Evolutionary conservation across 2,888 invertebrate species (phyloP).

Genomic region (Muscina levida): DNA sequence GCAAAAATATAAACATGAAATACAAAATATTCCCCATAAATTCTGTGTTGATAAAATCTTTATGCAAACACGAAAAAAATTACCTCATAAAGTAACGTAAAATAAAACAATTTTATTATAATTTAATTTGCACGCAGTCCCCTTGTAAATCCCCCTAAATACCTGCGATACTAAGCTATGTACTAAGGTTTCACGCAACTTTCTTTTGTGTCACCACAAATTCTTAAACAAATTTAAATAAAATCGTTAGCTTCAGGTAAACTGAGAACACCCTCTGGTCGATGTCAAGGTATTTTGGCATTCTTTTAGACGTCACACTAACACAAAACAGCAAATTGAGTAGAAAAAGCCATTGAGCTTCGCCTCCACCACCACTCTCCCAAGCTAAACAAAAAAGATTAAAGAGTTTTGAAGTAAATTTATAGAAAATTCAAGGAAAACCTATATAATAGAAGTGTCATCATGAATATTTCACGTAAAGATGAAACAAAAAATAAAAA

Average conservation of each 20-base stretch:
- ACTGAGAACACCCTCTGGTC: not conserved
- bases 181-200: not conserved
- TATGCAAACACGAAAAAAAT: no score
- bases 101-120: not conserved
- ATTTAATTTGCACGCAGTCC: not conserved
- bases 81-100: no score
- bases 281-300: no score
- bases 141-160: no score
- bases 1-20: not conserved
- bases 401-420: not conserved
- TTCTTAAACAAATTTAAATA: not conserved
- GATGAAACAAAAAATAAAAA: not conserved
- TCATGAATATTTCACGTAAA: not conserved
- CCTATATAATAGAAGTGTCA: slow-evolving; percentile 4
- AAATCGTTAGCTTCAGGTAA: not conserved
- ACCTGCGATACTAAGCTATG: not conserved
- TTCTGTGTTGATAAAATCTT: not conserved
- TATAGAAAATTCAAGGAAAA: not conserved
- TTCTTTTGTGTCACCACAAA: not conserved
- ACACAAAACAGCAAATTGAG: no score
- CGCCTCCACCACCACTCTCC: no score
- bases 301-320: no score
- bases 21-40: not conserved
- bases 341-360: no score
- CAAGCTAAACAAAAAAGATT: no score